Conservation (phyloP, 92 coral and sea anemone genomes). For the Plumapathes pennacea region DNA sequence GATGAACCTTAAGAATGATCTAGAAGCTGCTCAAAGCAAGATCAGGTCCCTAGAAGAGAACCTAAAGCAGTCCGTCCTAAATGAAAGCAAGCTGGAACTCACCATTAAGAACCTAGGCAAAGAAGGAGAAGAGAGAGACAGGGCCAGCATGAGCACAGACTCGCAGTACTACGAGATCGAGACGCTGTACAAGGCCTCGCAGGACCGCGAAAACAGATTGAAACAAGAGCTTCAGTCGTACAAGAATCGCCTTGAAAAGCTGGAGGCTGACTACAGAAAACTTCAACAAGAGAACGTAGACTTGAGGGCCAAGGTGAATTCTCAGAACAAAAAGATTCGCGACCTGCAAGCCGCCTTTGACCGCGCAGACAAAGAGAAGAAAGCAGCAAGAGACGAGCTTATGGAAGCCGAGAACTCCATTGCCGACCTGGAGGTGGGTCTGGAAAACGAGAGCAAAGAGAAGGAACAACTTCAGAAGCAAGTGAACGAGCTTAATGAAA, state of each 20-base stretch:
- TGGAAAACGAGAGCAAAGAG: conserved; percentile 66
- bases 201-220: conserved; percentile 74
- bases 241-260: conserved; percentile 72
- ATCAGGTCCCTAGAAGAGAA: conserved; percentile 69
- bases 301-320: conserved; percentile 68
- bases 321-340: conserved; percentile 64
- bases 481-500: conserved; percentile 67
- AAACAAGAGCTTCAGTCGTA: conserved; percentile 77
- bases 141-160: conserved; percentile 73
- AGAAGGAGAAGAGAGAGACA: conserved; percentile 79
- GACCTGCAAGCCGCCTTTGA: conserved; percentile 67
- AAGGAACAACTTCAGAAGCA: conserved; percentile 75
- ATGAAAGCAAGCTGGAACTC: conserved; percentile 67
- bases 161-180: conserved; percentile 83
- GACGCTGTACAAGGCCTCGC: conserved; percentile 77
- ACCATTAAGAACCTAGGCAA: conserved; percentile 70
- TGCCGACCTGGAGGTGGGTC: conserved; percentile 72
- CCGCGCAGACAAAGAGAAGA: conserved; percentile 73
- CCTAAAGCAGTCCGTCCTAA: conserved; percentile 61
- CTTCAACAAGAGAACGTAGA: conserved; percentile 83
- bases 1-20: conserved; percentile 69
- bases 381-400: conserved; percentile 63
- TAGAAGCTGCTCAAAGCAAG: conserved; percentile 72
- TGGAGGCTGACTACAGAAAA: conserved; percentile 72
- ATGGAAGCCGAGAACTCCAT: conserved; percentile 59